These are phyloP conservation scores for Pseudoips prasinana DNA, from an alignment of 2,888 invertebrate species.

Conservation along the genomic window DNA sequence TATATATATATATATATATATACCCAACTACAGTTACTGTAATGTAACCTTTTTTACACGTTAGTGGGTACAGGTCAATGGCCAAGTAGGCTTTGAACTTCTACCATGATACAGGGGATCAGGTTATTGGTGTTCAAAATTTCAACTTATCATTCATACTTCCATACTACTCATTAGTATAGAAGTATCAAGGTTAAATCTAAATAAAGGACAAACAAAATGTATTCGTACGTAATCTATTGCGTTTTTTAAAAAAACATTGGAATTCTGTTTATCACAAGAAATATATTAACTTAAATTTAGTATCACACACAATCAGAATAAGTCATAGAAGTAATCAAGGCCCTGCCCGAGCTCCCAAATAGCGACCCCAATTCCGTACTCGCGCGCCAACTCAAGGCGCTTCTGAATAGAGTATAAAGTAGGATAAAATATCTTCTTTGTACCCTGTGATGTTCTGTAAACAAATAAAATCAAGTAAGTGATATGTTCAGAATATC, in stretches of 20 bases:
- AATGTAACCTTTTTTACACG: too few species aligned
- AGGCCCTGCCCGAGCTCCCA: conserved; percentile 99
- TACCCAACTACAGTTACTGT: too few species aligned
- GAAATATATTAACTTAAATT: conserved; percentile 53
- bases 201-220: conserved; percentile 16
- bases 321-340: conserved; percentile 94
- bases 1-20: too few species aligned
- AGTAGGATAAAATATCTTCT: conserved; percentile 94
- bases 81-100: too few species aligned
- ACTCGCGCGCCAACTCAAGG: conserved; percentile 88
- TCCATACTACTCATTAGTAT: too few species aligned
- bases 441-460: conserved; percentile 86
- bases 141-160: too few species aligned
- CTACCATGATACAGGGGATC: too few species aligned
- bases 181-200: too few species aligned
- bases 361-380: conserved; percentile 93
- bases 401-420: conserved; percentile 91
- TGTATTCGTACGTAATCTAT: conserved; percentile 9
- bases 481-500: too few species aligned
- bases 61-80: too few species aligned
- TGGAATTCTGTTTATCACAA: conserved; percentile 30
- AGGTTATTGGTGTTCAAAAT: too few species aligned
- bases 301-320: conserved; percentile 68
- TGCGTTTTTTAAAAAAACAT: conserved; percentile 15
- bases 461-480: conserved; percentile 41